Percentiles rank a stretch among this genome's conserved stretches.
phyloP scores from a whole-genome alignment of 2,888 invertebrate species.

The Ditylenchus weischeri region DNA sequence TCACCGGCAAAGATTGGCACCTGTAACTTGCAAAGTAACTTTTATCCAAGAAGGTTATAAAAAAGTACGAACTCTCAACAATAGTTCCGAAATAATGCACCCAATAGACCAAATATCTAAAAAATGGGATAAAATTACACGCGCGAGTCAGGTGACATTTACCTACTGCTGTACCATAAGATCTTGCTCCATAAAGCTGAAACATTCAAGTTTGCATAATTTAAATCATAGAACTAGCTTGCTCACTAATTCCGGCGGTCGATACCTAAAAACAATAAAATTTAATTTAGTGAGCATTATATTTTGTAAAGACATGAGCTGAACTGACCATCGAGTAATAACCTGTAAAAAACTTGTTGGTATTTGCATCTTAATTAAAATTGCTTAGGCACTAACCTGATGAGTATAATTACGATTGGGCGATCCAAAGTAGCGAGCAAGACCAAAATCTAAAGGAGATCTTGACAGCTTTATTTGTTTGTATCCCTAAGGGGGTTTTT shows the following conservation, averaged over 20 bases:
- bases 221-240: no score
- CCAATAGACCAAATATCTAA: slow-evolving; percentile 98
- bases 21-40: slow-evolving; percentile 45
- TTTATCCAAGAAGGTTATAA: neutral
- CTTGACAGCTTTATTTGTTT: slow-evolving; percentile 2
- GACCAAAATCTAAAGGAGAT: slow-evolving; percentile 87
- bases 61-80: slow-evolving; percentile 59
- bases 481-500: no score
- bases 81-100: slow-evolving; percentile 89
- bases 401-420: slow-evolving; percentile 88
- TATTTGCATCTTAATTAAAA: no score
- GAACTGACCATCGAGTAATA: slow-evolving; percentile 54
- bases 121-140: no score
- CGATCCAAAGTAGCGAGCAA: slow-evolving; percentile 94
- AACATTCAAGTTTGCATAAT: slow-evolving; percentile 66
- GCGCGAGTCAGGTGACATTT: no score
- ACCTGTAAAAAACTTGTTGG: no score
- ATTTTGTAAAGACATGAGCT: neutral
- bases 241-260: neutral
- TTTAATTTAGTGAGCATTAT: neutral
- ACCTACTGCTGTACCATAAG: slow-evolving; percentile 81
- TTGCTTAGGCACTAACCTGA: slow-evolving; percentile 64
- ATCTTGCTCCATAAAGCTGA: slow-evolving; percentile 85
- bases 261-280: neutral
- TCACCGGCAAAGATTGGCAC: slow-evolving; percentile 93